Evolutionary conservation across 2,888 invertebrate species (phyloP).

Genomic region (Eulithis testata): DNA sequence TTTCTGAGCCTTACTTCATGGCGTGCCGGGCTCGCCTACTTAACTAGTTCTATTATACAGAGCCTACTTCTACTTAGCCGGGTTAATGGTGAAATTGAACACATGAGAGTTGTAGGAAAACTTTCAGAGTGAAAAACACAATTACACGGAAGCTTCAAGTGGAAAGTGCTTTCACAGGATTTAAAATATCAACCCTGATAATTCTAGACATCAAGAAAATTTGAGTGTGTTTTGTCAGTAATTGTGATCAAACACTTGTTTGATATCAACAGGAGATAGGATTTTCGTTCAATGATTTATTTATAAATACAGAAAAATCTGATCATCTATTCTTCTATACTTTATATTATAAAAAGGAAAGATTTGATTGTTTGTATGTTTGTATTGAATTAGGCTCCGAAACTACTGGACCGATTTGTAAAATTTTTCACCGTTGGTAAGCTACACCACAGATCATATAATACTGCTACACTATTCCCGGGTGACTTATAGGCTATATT

Average conservation of each 20-base stretch:
- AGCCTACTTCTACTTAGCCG: slow-evolving; percentile 27
- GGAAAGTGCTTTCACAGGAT: slow-evolving; percentile 5
- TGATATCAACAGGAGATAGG: neutral
- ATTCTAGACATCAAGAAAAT: neutral
- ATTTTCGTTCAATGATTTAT: too few relatives aligned
- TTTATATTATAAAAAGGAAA: too few relatives aligned
- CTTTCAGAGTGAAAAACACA: slow-evolving; percentile 28
- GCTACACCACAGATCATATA: too few relatives aligned
- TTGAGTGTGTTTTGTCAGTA: neutral
- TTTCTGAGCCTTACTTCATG: slow-evolving; percentile 32
- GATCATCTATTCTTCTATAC: too few relatives aligned
- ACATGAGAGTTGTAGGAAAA: slow-evolving; percentile 29
- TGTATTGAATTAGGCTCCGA: too few relatives aligned
- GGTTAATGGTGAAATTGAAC: slow-evolving; percentile 27
- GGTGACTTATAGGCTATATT: too few relatives aligned
- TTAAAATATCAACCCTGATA: neutral
- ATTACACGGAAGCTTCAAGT: slow-evolving; percentile 14
- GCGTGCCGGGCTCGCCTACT: slow-evolving; percentile 35
- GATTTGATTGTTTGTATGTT: too few relatives aligned
- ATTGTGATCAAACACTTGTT: neutral
- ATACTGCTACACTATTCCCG: too few relatives aligned
- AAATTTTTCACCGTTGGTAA: too few relatives aligned
- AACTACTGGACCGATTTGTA: too few relatives aligned
- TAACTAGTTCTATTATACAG: slow-evolving; percentile 29
- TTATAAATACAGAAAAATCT: too few relatives aligned